phyloP scores from a whole-genome alignment of 2,888 invertebrate species.

The Adela reaumurella region DNA sequence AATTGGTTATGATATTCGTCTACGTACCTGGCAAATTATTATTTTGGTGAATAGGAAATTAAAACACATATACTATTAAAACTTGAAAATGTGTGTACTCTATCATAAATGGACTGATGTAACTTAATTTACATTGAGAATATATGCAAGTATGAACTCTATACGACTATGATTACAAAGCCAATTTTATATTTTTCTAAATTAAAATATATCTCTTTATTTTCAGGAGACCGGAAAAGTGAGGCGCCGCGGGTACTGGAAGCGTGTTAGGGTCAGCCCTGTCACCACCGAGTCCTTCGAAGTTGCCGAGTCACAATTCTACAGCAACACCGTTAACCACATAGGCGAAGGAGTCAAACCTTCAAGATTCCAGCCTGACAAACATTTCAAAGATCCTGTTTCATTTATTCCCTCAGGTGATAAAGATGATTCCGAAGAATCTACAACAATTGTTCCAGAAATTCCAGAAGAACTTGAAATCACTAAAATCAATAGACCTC shows the following conservation, averaged over 20 bases:
- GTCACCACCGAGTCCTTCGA: slow-evolving; percentile 63
- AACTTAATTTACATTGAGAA: too few relatives aligned
- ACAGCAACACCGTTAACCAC: slow-evolving; percentile 56
- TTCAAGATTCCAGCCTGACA: slow-evolving; percentile 23
- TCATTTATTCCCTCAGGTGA: not conserved
- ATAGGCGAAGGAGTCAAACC: slow-evolving; percentile 26
- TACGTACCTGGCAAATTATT: too few relatives aligned
- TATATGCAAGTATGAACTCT: too few relatives aligned
- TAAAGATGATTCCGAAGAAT: too few relatives aligned
- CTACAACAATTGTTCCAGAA: slow-evolving; percentile 16
- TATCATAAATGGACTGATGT: too few relatives aligned
- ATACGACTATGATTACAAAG: too few relatives aligned
- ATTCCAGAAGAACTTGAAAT: slow-evolving; percentile 13
- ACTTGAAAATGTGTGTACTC: too few relatives aligned
- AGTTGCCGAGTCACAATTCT: slow-evolving; percentile 73
- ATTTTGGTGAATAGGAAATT: too few relatives aligned
- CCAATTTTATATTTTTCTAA: not conserved
- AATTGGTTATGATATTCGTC: too few relatives aligned
- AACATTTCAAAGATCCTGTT: slow-evolving; percentile 16
- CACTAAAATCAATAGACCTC: slow-evolving; percentile 4
- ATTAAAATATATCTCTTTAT: slow-evolving; percentile 13
- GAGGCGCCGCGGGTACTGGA: slow-evolving; percentile 69
- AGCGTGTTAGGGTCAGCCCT: slow-evolving; percentile 63
- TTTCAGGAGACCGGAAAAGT: slow-evolving; percentile 16
- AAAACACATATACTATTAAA: too few relatives aligned